Evolutionary conservation across 92 coral and sea anemone genomes (phyloP).

Genomic region (Ricordea florida): DNA sequence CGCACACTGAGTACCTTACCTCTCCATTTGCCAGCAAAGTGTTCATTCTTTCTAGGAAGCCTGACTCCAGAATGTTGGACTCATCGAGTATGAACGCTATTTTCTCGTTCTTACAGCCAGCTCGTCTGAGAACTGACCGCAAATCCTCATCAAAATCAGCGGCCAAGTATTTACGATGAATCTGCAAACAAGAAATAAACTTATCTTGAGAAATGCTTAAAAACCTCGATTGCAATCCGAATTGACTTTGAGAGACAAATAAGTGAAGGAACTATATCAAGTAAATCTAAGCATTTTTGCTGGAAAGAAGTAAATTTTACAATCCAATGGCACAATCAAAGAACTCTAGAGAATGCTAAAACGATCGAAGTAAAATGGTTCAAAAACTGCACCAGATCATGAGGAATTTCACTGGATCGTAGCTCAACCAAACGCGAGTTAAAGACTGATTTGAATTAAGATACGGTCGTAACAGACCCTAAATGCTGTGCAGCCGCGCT

Average conservation of each 20-base stretch:
- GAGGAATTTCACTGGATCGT: too few relatives aligned
- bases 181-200: constrained; percentile 43
- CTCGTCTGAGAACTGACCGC: constrained; percentile 89
- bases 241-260: too few relatives aligned
- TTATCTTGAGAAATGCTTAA: neutral
- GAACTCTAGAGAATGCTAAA: too few relatives aligned
- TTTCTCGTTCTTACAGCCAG: constrained; percentile 98
- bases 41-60: constrained; percentile 98
- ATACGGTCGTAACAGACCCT: too few relatives aligned
- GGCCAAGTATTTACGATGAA: constrained; percentile 96
- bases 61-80: constrained; percentile 95
- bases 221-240: neutral
- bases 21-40: constrained; percentile 98
- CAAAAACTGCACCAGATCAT: too few relatives aligned
- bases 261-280: too few relatives aligned
- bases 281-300: too few relatives aligned
- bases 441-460: too few relatives aligned
- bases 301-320: neutral
- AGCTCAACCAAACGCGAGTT: too few relatives aligned
- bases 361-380: too few relatives aligned
- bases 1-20: constrained; percentile 71
- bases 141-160: constrained; percentile 96
- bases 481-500: too few relatives aligned
- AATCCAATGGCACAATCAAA: neutral
- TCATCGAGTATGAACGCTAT: constrained; percentile 94